Conservation (phyloP, 64 coral and sea anemone species). For the Catalaphyllia jardinei region DNA sequence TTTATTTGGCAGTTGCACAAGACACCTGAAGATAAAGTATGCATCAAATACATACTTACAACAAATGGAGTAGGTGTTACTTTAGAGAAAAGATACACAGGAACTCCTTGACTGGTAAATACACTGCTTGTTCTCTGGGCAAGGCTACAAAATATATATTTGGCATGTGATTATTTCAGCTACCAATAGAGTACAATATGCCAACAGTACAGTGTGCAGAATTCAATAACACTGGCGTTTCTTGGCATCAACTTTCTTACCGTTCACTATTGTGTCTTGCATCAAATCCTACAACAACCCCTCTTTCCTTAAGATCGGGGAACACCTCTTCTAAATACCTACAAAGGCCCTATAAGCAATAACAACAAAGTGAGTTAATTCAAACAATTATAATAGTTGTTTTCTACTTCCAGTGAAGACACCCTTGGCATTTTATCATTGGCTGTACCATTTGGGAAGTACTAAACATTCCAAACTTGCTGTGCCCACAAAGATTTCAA, state of each 20-base stretch:
- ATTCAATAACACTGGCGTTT: not conserved
- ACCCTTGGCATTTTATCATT: too few species aligned
- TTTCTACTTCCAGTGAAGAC: too few species aligned
- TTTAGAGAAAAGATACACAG: conserved; percentile 86
- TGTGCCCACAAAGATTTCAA: too few species aligned
- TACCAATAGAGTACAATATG: too few species aligned
- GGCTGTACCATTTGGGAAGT: too few species aligned
- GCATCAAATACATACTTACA: conserved; percentile 47
- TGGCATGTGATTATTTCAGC: too few species aligned
- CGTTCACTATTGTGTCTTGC: conserved; percentile 93
- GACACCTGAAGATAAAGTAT: too few species aligned
- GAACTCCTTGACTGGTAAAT: conserved; percentile 88
- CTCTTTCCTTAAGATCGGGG: conserved; percentile 75
- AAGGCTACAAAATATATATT: conserved; percentile 52
- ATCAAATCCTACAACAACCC: conserved; percentile 93
- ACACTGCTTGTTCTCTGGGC: conserved; percentile 80
- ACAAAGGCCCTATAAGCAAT: conserved; percentile 71
- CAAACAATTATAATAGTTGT: too few species aligned
- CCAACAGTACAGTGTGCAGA: too few species aligned
- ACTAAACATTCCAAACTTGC: too few species aligned
- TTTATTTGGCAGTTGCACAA: too few species aligned
- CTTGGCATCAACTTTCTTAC: conserved; percentile 1
- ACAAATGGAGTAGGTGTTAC: conserved; percentile 99
- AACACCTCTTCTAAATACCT: conserved; percentile 79
- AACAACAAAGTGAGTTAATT: not conserved